Evolutionary conservation across 53 echinoderm and acorn worm genomes (phyloP).

Genomic region (Actinopyga echinites): DNA sequence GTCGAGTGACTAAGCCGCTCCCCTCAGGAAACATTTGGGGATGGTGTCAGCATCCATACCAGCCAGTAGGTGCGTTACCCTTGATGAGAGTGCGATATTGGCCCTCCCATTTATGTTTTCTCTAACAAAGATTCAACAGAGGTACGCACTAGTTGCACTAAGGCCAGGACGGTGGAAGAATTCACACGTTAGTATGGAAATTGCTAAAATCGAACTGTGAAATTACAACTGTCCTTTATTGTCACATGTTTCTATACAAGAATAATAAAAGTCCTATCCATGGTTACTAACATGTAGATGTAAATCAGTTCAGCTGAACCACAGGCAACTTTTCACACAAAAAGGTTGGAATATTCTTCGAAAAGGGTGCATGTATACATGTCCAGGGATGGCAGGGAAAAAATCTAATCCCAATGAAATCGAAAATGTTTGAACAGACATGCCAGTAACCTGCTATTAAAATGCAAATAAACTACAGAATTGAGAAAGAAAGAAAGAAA

Average conservation of each 20-base stretch:
- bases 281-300: no score
- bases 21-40: background rate
- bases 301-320: no score
- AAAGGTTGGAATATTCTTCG: no score
- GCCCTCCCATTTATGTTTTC: constrained; percentile 10
- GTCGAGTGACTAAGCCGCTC: constrained; percentile 8
- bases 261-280: no score
- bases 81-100: background rate
- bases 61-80: constrained; percentile 23
- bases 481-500: no score
- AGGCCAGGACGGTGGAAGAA: background rate
- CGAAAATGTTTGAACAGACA: no score
- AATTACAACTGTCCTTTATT: constrained; percentile 5
- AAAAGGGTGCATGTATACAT: no score
- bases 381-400: no score
- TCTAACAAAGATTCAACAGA: background rate
- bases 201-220: background rate
- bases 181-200: background rate
- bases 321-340: no score
- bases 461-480: no score
- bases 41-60: background rate
- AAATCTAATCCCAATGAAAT: no score
- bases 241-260: background rate
- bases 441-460: no score
- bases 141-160: background rate